Evolutionary conservation across 2,113 vertebrate species (phyloP), one percentile per base, ranked within the genome.

Genomic region (Anarrhichthys ocellatus): DNA sequence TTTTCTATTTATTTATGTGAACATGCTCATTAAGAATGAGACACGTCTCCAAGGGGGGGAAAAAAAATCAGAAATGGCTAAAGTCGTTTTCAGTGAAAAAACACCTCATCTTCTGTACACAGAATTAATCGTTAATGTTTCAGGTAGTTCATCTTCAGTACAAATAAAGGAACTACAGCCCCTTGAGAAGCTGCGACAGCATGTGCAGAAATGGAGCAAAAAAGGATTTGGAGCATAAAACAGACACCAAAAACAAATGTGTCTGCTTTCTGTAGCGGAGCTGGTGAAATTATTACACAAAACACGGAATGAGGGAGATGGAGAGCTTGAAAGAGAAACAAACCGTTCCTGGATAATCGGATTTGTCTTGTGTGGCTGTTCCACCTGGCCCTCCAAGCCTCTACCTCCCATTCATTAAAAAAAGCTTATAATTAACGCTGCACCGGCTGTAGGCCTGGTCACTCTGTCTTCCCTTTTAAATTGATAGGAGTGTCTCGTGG

Each of bases 351-450:
- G 73, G 48, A 79, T 93, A 92, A 93, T 92, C 87, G 71, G 90
- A 93, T 92, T 90, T 89, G 81, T 90, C 90, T 82, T 83, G 82
- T 86, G 71, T 81, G 82, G 83, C 86, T 81, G 89, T 86, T 91
- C 85, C 82, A 86, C 88, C 87, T 93, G 87, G 82, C 81, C 81
- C 82, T 87, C 78, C 62, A 42, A 84, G 65, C 69, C 68, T 66
- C 81, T 46, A 56, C 52, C 56, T 34, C 82, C 78, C 76, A 58
- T 85, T 89, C 76, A 87, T 93, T 89, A 87, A 94, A 92, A 56
- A 73, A 83, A 86, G 80, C 75, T 84, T 85, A 89, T 89, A 93
- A 94, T 93, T 91, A 93, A 90, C 73, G 70, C 82, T 73, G 74
- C 73, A 58, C 77, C 69, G 86, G 88, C 77, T 86, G 73, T 90